Base-by-base conservation (phyloP, 2,888 invertebrate species). In the Lottia gigantea region DNA sequence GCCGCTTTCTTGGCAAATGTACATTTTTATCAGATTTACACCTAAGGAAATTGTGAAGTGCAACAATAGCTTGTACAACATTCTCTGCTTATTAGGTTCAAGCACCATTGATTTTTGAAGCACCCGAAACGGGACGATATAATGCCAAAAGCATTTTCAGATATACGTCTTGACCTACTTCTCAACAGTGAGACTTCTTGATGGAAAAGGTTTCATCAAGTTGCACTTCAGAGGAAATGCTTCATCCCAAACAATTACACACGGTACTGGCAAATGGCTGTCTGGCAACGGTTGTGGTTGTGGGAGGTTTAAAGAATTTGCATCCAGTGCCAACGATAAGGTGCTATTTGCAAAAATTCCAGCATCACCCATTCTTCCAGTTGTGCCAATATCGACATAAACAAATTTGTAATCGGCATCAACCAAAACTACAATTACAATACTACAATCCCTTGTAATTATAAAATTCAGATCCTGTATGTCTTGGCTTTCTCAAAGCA, bases 291-390 rank as follows among this genome's bases (percentile, higher is more conserved):
- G 31, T 31, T 31, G 31, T 31, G 31, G 31, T 23, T 15, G 14
- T 23, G 78, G 76, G 31, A 31, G 31, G 6, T 31, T 31, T 31
- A 31, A 31, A 6, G 31, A 31, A 31, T 31, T 31, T n/a, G 49
- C 25, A 45, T 67, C 64, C 40, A 74, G 49, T 11, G 65, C 64
- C 23, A n/a, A 1, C 15, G 16, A 23, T 14, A 74, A 47, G 12
- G 62, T n/a, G 1, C 55, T 71, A 25, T 45, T 46, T 8, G 49
- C 23, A 26, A 71, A 78, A 7, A 78, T 74, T 12, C 78, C 76
- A 40, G 70, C 69, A 68, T 78, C 78, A 65, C 71, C 62, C 15
- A 71, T 63, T 61, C 71, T 46, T 12, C 74, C 77, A 49, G 3
- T 49, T 19, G 19, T 19, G n/a, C 49, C 49, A n/a, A 49, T 19